Evolutionary conservation across 1,140 invertebrate species (phyloP).

Genomic region (Dryas iulia): DNA sequence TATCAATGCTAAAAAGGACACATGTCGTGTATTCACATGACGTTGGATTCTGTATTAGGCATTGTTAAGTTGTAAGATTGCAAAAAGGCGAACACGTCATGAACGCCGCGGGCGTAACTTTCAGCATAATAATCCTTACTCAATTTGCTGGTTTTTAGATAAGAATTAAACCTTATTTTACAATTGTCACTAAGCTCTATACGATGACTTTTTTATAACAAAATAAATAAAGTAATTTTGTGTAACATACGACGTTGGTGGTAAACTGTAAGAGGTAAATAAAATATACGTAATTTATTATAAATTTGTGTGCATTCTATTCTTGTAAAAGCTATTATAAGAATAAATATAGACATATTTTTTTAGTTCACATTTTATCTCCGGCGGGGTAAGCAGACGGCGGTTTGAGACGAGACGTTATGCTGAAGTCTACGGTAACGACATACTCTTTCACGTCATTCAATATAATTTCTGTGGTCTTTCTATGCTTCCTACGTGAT

Average conservation of each 20-base stretch:
- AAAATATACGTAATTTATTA: too few relatives aligned
- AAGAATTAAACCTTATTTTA: constrained; percentile 55
- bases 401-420: too few relatives aligned
- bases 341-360: too few relatives aligned
- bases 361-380: too few relatives aligned
- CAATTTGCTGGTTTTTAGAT: constrained; percentile 70
- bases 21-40: constrained; percentile 32
- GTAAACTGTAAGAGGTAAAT: not conserved
- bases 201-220: constrained; percentile 10
- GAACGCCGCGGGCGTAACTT: constrained; percentile 56
- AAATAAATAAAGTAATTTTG: not conserved
- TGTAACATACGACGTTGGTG: not conserved
- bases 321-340: too few relatives aligned
- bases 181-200: constrained; percentile 55
- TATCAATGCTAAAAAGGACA: constrained; percentile 34
- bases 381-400: too few relatives aligned
- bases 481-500: too few relatives aligned
- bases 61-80: constrained; percentile 60
- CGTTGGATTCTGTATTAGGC: constrained; percentile 44
- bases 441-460: too few relatives aligned
- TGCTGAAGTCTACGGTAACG: too few relatives aligned
- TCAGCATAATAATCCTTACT: constrained; percentile 49
- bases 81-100: constrained; percentile 61
- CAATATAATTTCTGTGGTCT: too few relatives aligned
- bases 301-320: too few relatives aligned